phyloP scores from a whole-genome alignment of 2,113 vertebrate species.

The Symphodus melops region DNA sequence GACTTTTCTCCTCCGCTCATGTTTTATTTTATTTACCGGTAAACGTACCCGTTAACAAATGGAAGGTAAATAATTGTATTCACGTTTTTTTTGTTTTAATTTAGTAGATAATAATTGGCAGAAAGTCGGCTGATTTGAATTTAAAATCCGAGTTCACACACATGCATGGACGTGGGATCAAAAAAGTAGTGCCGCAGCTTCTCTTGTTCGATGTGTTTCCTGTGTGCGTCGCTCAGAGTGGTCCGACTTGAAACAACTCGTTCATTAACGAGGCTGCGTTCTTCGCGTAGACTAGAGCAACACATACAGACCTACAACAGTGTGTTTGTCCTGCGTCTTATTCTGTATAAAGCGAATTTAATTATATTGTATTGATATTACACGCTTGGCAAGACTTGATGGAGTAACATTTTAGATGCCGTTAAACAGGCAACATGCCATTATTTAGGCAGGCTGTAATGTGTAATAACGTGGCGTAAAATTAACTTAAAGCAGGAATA shows the following conservation, averaged over 20 bases:
- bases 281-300: too few species aligned
- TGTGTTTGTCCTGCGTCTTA: neutral
- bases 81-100: neutral
- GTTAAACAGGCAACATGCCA: neutral
- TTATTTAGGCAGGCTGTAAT: neutral
- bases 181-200: conserved; percentile 40
- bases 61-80: neutral
- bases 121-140: conserved; percentile 2
- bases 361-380: neutral
- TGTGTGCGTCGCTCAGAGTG: conserved; percentile 35
- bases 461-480: neutral
- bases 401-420: neutral
- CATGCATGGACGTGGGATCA: conserved; percentile 47
- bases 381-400: too few species aligned
- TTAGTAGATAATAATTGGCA: neutral
- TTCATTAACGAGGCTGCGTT: too few species aligned
- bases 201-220: conserved; percentile 41
- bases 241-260: conserved; percentile 61
- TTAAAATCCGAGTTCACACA: conserved; percentile 42
- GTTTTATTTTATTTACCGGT: neutral
- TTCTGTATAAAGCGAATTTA: neutral
- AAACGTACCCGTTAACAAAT: neutral
- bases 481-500: neutral
- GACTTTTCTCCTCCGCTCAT: conserved; percentile 27
- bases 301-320: too few species aligned